Base-by-base conservation (phyloP, 1,140 invertebrate species). In the Drosophila nebulosa region DNA sequence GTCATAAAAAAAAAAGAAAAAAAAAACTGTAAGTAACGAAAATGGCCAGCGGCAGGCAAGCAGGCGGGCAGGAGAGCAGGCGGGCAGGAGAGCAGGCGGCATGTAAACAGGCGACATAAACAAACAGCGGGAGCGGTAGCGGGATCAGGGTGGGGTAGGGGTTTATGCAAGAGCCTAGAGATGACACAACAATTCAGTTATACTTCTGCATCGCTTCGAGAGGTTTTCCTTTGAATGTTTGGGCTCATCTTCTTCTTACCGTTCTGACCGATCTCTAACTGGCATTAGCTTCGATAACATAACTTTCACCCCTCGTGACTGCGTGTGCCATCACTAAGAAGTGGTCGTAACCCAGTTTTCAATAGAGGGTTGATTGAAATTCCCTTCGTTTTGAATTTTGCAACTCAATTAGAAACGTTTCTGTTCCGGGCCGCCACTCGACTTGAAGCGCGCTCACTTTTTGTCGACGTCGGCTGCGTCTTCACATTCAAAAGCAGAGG, bases 41-140 rank as follows among this genome's bases (percentile, higher is more conserved):
- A 86, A 78, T 75, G 74, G 74, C 79, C 83, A 83, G 69, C 77
- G 78, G 69, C 67, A 76, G 71, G 71, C 70, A 79, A 81, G 80
- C 63, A 81, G 74, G 62, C 83, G 18, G 14, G n/a, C n/a, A n/a
- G n/a, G n/a, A n/a, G n/a, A n/a, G 71, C 70, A 79, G 86, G 80
- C 63, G 78, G 78, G 69, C 67, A 76, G 71, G 71, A 66, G 79
- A 81, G 80, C 63, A 81, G 74, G 62, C 83, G 18, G 14, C 67
- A 76, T 76, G 72, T 76, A 79, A 85, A 88, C 64, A 81, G 74
- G 63, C 83, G 73, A 46, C 16, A 46, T 46, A 86, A 86, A 86
- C 83, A 88, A 86, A 86, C 75, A 88, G 60, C 61, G 50, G 73
- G 56, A 60, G 55, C 59, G 39, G 72, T 24, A 24, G 24, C 2